Conservation (phyloP, 2,888 invertebrate genomes). For the Scaptomyza parva region DNA sequence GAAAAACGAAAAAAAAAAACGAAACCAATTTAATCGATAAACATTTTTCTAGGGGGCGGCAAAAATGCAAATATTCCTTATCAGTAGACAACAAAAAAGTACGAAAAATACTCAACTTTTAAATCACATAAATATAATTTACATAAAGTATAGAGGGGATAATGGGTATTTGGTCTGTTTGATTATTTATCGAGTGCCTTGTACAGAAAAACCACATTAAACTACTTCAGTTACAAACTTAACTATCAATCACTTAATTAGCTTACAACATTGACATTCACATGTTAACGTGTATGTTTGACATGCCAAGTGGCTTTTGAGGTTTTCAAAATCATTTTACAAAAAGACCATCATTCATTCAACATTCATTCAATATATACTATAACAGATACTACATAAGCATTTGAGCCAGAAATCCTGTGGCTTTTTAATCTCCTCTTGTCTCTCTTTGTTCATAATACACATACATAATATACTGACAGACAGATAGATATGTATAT, state of each 20-base stretch:
- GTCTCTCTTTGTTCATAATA: too few species aligned
- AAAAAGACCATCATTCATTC: neutral
- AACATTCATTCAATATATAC: neutral
- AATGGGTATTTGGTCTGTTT: too few species aligned
- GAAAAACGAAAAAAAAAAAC: slow-evolving; percentile 5
- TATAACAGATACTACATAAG: neutral
- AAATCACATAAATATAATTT: too few species aligned
- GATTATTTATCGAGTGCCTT: neutral
- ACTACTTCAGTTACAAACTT: too few species aligned
- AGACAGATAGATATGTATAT: neutral
- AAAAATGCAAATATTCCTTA: slow-evolving; percentile 28
- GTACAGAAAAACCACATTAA: too few species aligned
- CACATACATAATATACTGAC: too few species aligned
- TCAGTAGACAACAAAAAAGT: neutral
- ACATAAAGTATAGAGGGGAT: too few species aligned
- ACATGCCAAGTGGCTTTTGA: slow-evolving; percentile 1
- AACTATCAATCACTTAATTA: neutral
- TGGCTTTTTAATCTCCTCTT: neutral
- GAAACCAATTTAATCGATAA: slow-evolving; percentile 52
- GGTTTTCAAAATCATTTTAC: neutral
- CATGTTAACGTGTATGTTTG: neutral
- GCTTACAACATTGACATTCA: neutral
- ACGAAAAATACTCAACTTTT: too few species aligned
- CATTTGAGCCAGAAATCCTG: neutral
- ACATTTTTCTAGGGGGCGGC: slow-evolving; percentile 40